Conservation (phyloP, 2,113 vertebrate species). For the Trogon surrucura region DNA sequence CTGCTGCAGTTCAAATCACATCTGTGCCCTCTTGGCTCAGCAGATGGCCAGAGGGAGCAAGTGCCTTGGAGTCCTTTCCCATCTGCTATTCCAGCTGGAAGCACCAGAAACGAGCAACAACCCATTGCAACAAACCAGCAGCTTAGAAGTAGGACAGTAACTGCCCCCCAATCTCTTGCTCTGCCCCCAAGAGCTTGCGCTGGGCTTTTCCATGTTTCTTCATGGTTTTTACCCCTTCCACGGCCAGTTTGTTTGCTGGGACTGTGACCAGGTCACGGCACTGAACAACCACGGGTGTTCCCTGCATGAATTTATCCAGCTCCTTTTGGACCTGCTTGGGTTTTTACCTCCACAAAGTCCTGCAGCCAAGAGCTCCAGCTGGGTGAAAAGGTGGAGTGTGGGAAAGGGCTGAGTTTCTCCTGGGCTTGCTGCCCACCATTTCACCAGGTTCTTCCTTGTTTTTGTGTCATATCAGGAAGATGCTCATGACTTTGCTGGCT, state of each 20-base stretch:
- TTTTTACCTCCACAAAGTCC: not conserved
- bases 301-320: not conserved
- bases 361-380: not conserved
- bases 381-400: not conserved
- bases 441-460: not conserved
- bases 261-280: not conserved
- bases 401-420: not conserved
- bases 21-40: not conserved
- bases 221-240: not conserved
- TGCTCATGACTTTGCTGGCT: not conserved
- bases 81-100: not conserved
- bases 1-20: not conserved
- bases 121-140: not conserved
- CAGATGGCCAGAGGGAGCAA: not conserved
- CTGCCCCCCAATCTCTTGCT: not conserved
- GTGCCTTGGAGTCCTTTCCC: not conserved
- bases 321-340: not conserved
- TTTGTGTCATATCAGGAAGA: not conserved
- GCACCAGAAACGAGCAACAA: not conserved
- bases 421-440: not conserved
- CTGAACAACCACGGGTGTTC: not conserved
- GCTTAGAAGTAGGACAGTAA: not conserved
- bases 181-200: not conserved
- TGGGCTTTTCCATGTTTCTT: not conserved
- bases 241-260: not conserved